A percentile compares a stretch with the other conserved stretches of the same genome.
Conservation (phyloP, 2,888 invertebrate species). For the Gastrophysa polygoni region DNA sequence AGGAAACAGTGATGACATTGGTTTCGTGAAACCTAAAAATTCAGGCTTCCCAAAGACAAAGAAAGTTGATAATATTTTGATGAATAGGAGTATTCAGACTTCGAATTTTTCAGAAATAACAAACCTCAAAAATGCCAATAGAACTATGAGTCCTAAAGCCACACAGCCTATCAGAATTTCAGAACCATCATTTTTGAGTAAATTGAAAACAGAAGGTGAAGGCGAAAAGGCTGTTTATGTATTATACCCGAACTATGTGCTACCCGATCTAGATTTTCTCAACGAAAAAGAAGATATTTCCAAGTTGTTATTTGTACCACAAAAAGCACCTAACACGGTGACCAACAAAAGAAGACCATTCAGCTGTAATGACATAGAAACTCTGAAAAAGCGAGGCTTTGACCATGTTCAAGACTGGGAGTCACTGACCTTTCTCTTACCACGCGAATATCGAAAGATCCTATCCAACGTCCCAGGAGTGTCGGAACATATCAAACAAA, state of each 20-base stretch:
- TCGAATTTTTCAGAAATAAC: slow-evolving; percentile 60
- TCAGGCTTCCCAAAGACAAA: slow-evolving; percentile 32
- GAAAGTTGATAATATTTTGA: slow-evolving; percentile 57
- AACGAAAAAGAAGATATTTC: slow-evolving; percentile 58
- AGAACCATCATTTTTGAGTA: slow-evolving; percentile 73
- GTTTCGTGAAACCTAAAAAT: slow-evolving; percentile 1
- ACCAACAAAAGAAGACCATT: slow-evolving; percentile 67
- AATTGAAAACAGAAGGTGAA: slow-evolving; percentile 62
- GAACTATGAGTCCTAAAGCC: slow-evolving; percentile 38
- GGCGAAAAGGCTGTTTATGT: slow-evolving; percentile 82
- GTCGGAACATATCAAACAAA: slow-evolving; percentile 67
- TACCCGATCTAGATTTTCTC: slow-evolving; percentile 88
- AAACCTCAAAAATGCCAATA: slow-evolving; percentile 50
- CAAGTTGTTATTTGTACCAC: slow-evolving; percentile 77
- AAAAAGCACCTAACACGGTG: slow-evolving; percentile 60
- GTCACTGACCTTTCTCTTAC: slow-evolving; percentile 85
- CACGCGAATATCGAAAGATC: slow-evolving; percentile 80
- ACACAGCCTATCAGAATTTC: slow-evolving; percentile 66
- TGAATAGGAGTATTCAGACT: slow-evolving; percentile 79
- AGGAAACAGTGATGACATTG: slow-evolving; percentile 60
- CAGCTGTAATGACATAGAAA: slow-evolving; percentile 82
- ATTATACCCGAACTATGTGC: slow-evolving; percentile 87
- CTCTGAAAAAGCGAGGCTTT: slow-evolving; percentile 78
- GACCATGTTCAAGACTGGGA: slow-evolving; percentile 93
- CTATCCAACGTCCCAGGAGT: slow-evolving; percentile 82